Conservation (phyloP, 2,888 invertebrate genomes). For the Clistopyga incitator region DNA sequence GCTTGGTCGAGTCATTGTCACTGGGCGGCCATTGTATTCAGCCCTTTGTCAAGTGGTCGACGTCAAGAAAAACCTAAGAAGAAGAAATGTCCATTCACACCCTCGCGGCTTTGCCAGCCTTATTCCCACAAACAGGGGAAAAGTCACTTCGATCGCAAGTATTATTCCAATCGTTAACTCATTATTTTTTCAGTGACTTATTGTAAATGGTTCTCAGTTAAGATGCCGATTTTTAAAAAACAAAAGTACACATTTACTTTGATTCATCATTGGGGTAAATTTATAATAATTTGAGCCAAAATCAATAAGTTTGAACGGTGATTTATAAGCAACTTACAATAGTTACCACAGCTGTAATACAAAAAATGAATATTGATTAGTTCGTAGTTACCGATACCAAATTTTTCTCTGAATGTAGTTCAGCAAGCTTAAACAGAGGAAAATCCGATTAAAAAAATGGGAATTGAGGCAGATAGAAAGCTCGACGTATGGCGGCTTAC, state of each 20-base stretch:
- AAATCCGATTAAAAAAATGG: slow-evolving; percentile 6
- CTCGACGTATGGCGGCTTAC: slow-evolving; percentile 61
- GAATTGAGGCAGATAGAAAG: slow-evolving; percentile 34
- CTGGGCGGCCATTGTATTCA: slow-evolving; percentile 43
- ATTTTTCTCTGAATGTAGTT: neutral
- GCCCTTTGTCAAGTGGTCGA: slow-evolving; percentile 33
- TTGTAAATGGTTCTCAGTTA: neutral
- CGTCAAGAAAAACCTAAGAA: slow-evolving; percentile 12
- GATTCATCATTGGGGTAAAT: too few species aligned
- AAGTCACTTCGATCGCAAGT: slow-evolving; percentile 1
- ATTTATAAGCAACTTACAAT: neutral
- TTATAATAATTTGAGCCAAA: too few species aligned
- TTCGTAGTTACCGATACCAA: neutral
- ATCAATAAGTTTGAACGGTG: too few species aligned
- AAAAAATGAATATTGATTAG: neutral
- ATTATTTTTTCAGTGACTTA: neutral
- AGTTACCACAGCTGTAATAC: neutral
- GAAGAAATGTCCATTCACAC: slow-evolving; percentile 32
- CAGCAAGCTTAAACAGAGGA: neutral
- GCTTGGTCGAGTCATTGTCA: slow-evolving; percentile 46
- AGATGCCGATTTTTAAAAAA: too few species aligned
- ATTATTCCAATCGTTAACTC: neutral
- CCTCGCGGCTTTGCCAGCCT: slow-evolving; percentile 20
- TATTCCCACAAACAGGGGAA: slow-evolving; percentile 1
- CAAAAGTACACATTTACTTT: too few species aligned